These are phyloP conservation scores for Nestor notabilis DNA, from an alignment of 2,113 vertebrate genomes.

Conservation along the genomic window DNA sequence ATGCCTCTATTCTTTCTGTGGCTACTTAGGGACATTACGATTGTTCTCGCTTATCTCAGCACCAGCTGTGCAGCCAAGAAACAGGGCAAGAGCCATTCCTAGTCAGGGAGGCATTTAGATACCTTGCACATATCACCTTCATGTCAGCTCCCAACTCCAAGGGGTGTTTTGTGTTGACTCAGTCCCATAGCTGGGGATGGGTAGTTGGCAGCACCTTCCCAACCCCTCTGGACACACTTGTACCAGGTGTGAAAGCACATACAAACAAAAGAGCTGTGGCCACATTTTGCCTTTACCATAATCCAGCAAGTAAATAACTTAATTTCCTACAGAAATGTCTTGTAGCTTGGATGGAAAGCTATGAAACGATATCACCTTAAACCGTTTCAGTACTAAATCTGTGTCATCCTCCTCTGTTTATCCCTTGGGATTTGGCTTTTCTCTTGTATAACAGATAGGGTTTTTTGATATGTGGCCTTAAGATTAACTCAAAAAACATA, in stretches of 20 bases:
- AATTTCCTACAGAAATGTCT: neutral
- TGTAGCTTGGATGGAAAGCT: neutral
- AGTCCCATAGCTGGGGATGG: neutral
- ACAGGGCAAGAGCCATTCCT: neutral
- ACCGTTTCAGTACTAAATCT: neutral
- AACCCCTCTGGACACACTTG: neutral
- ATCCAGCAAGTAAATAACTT: neutral
- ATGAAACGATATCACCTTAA: neutral
- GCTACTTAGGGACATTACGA: neutral
- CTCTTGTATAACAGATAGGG: conserved; percentile 1
- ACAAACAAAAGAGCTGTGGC: neutral
- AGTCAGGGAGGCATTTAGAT: neutral
- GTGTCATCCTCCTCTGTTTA: neutral
- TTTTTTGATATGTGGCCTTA: conserved; percentile 24
- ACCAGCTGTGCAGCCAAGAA: neutral
- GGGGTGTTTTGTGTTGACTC: neutral
- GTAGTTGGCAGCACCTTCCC: neutral
- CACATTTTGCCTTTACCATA: neutral
- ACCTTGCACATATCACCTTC: neutral
- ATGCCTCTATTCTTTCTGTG: neutral
- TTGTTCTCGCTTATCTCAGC: neutral
- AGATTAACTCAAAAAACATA: conserved; percentile 48
- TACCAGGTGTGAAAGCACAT: neutral
- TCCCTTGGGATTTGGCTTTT: conserved; percentile 6
- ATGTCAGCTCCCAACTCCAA: neutral